Evolutionary conservation across 2,888 invertebrate species (phyloP), one percentile per base, ranked within the genome.

Genomic region (Bombylius major): DNA sequence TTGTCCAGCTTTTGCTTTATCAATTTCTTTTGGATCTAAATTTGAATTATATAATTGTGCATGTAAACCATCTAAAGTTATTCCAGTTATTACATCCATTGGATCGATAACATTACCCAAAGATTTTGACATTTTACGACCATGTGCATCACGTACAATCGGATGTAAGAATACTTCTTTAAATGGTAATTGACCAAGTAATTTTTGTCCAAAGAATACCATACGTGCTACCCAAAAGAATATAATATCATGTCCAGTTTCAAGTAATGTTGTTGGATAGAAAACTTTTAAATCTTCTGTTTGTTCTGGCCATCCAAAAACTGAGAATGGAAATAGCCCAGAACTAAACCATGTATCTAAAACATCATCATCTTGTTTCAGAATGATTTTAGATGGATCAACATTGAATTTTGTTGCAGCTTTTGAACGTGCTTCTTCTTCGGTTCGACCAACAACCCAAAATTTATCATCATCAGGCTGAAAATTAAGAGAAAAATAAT

Each of bases 141-240:
- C 99, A 70, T 97, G 95, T 0, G 97, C 92, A 75, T 99, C 99
- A 55, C 99, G 83, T 3, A 99, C 89, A 82, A 99, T 92, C 0
- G 98, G 95, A 75, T 99, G 99, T 13, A 99, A 79, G 68, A 93
- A 92, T 1, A 99, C 84, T 76, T 94, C 87, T 62, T 86, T 83
- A 65, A 99, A 99, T 1, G 99, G 99, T 50, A 98, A 76, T 71
- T 88, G 82, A 3, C 90, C 93, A 55, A 92, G 77, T n/a, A 99
- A 76, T 63, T 90, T 83, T 64, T 88, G 86, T 0, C 96, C 94
- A 65, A 99, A 83, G 83, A 99, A 98, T 1, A 98, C 98, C 99
- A 99, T 99, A 59, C 97, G 80, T 0, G 98, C 98, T 5, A 99
- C 99, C 99, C 99, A 99, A 78, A 99, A 99, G 80, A 99, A 99